Conservation (phyloP, 2,113 vertebrate species). For the Sebastes schlegelii region DNA sequence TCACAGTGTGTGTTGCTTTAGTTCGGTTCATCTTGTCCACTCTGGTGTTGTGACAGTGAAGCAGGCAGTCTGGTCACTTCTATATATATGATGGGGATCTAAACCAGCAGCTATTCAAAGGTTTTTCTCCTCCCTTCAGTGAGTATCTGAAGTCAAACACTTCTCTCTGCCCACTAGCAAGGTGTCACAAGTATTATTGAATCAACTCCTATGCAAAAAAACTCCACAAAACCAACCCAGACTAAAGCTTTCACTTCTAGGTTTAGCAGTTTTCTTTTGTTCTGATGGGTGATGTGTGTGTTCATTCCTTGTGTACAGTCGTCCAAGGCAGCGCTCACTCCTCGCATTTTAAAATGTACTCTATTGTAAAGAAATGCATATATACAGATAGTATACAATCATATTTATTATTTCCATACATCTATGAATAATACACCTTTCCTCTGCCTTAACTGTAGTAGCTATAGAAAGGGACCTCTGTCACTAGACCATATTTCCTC, state of each 20-base stretch:
- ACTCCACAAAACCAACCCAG: slow-evolving; percentile 28
- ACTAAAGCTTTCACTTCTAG: slow-evolving; percentile 68
- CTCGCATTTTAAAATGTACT: slow-evolving; percentile 64
- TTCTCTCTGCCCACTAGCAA: slow-evolving; percentile 61
- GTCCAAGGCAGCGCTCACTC: slow-evolving; percentile 37
- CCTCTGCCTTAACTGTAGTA: slow-evolving; percentile 76
- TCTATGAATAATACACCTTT: slow-evolving; percentile 63
- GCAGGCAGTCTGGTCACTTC: slow-evolving; percentile 16
- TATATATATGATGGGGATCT: slow-evolving; percentile 11
- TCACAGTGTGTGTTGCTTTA: neutral
- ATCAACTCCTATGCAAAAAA: slow-evolving; percentile 79
- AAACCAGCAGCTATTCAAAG: slow-evolving; percentile 71
- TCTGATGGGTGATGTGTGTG: slow-evolving; percentile 46
- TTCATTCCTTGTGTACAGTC: slow-evolving; percentile 45
- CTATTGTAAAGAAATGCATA: slow-evolving; percentile 75
- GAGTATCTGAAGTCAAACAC: slow-evolving; percentile 41
- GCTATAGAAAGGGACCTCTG: slow-evolving; percentile 64
- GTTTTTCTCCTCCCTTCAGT: slow-evolving; percentile 46
- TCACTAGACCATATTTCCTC: slow-evolving; percentile 9
- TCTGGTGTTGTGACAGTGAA: no score
- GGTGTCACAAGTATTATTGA: slow-evolving; percentile 71
- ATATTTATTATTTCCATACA: slow-evolving; percentile 78
- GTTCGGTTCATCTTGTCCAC: no score
- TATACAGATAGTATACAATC: slow-evolving; percentile 74
- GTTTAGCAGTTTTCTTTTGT: slow-evolving; percentile 56